phyloP scores from a whole-genome alignment of 2,797 vertebrate genomes.

The Hemibagrus guttatus region DNA sequence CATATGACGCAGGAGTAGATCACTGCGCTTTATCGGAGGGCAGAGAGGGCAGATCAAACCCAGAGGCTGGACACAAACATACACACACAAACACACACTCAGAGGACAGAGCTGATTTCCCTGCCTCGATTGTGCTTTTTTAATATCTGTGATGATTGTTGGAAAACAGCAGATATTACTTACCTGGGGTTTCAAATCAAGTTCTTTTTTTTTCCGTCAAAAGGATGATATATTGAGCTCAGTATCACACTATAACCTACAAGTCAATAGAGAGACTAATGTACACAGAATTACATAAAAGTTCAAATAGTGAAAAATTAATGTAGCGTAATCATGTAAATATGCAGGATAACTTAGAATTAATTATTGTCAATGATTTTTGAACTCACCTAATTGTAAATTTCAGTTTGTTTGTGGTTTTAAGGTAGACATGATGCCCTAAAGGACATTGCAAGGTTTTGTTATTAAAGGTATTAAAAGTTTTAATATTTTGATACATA shows the following conservation, averaged over 20 bases:
- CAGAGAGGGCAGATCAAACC: conserved; percentile 34
- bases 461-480: neutral
- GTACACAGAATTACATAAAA: neutral
- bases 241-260: neutral
- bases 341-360: neutral
- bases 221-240: neutral
- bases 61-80: conserved; percentile 4
- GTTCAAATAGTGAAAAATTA: neutral
- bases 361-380: neutral
- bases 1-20: conserved; percentile 56
- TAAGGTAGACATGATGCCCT: neutral
- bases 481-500: neutral
- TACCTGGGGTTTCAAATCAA: conserved; percentile 13
- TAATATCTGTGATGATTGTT: conserved; percentile 2
- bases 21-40: conserved; percentile 43
- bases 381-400: neutral
- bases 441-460: neutral
- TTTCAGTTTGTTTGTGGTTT: neutral
- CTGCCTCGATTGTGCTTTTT: neutral
- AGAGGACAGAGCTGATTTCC: neutral
- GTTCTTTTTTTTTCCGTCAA: neutral
- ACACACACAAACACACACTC: neutral
- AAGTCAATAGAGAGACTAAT: neutral
- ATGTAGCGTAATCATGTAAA: neutral
- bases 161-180: conserved; percentile 24